Evolutionary conservation across 2,888 invertebrate genomes (phyloP).

Genomic region (Nipponacmea schrenckii): DNA sequence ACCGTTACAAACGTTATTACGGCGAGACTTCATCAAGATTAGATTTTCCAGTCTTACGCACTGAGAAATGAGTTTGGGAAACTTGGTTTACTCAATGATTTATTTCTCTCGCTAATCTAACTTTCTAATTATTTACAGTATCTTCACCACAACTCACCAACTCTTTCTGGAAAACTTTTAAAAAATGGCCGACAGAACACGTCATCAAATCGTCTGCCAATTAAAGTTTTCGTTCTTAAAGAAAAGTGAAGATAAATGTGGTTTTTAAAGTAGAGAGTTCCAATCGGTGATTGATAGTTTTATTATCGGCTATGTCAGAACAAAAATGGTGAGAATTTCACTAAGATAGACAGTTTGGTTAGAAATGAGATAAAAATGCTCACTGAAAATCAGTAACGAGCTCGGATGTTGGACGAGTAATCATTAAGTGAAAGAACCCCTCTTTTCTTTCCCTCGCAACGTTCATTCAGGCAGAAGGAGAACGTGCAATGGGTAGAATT

Average conservation of each 20-base stretch:
- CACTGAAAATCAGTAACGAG: slow-evolving; percentile 25
- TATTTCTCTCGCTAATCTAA: slow-evolving; percentile 22
- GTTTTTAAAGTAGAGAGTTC: slow-evolving; percentile 19
- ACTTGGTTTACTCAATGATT: slow-evolving; percentile 25
- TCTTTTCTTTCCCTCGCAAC: slow-evolving; percentile 22
- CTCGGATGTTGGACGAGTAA: slow-evolving; percentile 24
- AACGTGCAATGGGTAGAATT: slow-evolving; percentile 33
- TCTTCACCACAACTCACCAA: slow-evolving; percentile 15
- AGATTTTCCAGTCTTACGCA: slow-evolving; percentile 2
- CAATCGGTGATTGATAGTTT: slow-evolving; percentile 28
- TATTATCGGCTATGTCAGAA: slow-evolving; percentile 35
- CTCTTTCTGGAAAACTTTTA: slow-evolving; percentile 4
- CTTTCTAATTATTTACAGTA: slow-evolving; percentile 27
- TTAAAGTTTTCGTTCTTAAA: slow-evolving; percentile 15
- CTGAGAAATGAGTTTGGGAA: slow-evolving; percentile 3
- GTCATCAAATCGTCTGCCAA: slow-evolving; percentile 28
- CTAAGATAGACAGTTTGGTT: slow-evolving; percentile 29
- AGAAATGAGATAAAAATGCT: slow-evolving; percentile 17
- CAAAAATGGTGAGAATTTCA: slow-evolving; percentile 27
- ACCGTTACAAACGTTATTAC: neutral
- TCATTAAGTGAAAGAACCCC: slow-evolving; percentile 23
- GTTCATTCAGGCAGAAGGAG: slow-evolving; percentile 27
- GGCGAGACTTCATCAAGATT: slow-evolving; percentile 8
- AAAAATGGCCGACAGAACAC: slow-evolving; percentile 13
- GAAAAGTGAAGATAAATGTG: slow-evolving; percentile 27